A percentile compares a stretch with the other conserved stretches of the same genome.
Conservation (phyloP, 2,113 vertebrate species). For the Elaphurus davidianus region DNA sequence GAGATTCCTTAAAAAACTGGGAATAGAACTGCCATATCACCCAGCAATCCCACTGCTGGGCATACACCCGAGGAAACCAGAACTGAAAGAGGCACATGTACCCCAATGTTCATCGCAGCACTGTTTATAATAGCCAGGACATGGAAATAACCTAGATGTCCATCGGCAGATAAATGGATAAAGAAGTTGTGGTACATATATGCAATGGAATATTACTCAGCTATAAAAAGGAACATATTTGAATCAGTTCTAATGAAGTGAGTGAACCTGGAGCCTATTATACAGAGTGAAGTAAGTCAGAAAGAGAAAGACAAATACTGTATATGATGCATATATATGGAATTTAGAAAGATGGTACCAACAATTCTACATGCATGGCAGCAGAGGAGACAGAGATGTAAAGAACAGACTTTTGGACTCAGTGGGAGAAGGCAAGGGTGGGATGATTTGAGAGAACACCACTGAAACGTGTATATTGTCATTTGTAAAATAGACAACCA, state of each 20-base stretch:
- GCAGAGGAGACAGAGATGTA: neutral
- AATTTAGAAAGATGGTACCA: neutral
- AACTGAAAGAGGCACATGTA: neutral
- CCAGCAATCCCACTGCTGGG: neutral
- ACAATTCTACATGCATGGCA: neutral
- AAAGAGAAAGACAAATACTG: neutral
- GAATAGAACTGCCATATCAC: neutral
- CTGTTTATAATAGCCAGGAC: neutral
- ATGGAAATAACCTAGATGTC: neutral
- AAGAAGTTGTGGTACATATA: neutral
- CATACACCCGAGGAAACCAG: neutral
- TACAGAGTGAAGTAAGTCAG: neutral
- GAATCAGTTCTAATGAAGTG: neutral
- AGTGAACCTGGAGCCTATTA: neutral
- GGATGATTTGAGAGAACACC: neutral
- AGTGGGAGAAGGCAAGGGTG: neutral
- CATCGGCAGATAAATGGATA: neutral
- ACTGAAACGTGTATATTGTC: neutral
- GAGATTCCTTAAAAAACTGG: neutral
- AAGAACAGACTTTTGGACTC: neutral
- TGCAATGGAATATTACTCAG: neutral
- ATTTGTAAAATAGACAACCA: neutral
- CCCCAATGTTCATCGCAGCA: neutral
- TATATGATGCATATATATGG: neutral
- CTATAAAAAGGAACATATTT: neutral